These are phyloP conservation scores for Brachypalpus laphriformis DNA, from an alignment of 2,888 invertebrate genomes.

Conservation along the genomic window DNA sequence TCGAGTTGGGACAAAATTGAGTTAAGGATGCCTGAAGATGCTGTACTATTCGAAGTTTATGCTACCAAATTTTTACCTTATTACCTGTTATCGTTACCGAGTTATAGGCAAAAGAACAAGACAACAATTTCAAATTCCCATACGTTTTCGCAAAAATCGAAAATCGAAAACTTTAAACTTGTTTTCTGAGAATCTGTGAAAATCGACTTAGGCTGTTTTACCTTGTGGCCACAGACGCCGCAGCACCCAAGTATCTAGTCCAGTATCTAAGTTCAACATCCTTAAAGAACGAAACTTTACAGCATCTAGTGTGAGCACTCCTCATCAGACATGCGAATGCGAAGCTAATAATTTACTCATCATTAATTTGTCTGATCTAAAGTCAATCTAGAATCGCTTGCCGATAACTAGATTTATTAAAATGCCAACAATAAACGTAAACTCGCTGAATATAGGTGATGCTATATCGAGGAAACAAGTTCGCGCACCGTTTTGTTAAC, in stretches of 20 bases:
- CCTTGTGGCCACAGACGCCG: too few relatives aligned
- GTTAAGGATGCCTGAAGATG: too few relatives aligned
- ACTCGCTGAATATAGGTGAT: constrained; percentile 67
- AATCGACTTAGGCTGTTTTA: too few relatives aligned
- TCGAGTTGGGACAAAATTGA: too few relatives aligned
- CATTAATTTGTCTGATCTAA: constrained; percentile 38
- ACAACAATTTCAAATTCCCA: too few relatives aligned
- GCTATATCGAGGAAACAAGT: constrained; percentile 71
- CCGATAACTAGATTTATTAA: constrained; percentile 36
- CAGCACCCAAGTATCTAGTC: constrained; percentile 1
- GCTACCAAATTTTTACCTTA: too few relatives aligned
- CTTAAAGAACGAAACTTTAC: constrained; percentile 8
- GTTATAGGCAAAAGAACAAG: too few relatives aligned
- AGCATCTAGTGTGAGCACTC: background rate
- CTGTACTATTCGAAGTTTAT: too few relatives aligned
- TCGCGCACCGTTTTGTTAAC: constrained; percentile 16
- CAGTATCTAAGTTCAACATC: constrained; percentile 21
- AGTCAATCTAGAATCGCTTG: constrained; percentile 30
- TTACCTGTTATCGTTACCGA: too few relatives aligned
- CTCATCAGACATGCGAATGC: constrained; percentile 5
- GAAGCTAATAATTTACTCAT: constrained; percentile 21
- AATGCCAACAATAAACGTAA: constrained; percentile 53
- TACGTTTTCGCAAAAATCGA: too few relatives aligned
- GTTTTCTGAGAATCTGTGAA: too few relatives aligned
- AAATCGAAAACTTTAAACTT: too few relatives aligned